Evolutionary conservation across 2,797 vertebrate species (phyloP), one percentile per base, ranked within the genome.

Genomic region (Psittacula derbiana): DNA sequence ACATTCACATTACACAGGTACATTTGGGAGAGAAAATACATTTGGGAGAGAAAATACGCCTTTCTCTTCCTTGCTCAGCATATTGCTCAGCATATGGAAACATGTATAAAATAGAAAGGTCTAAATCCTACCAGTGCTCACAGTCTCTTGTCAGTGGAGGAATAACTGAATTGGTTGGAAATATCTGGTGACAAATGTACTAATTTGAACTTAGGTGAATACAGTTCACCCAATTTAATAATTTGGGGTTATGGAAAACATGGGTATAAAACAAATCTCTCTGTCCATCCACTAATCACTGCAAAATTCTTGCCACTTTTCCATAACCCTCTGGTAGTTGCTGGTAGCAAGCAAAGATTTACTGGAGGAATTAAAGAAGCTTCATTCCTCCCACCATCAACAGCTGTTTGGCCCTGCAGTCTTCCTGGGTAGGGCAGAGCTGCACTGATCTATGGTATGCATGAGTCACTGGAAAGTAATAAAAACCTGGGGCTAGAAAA

Each of bases 401-500:
- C 92, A 94, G 92, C 86, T 96, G 83, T 90, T 94, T 52, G 78
- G 70, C 41, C 55, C 50, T 70, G 11, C 25, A 67, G 24, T 60
- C 67, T 94, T 93, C 92, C 84, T 87, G 90, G 38, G 40, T 43
- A 82, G 67, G 71, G 74, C 74, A 90, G 52, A 72, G 46, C 31
- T 72, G 27, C 80, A 88, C 88, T 12, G 8, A 55, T 65, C 66
- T 53, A 3, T 52, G 70, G 60, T 87, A 95, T 92, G 90, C 28
- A 43, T 91, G 92, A 95, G 80, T 92, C 93, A 90, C 12, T 85
- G 88, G 57, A 87, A 85, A 93, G 74, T 60, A 82, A 91, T 76
- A 89, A 89, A 86, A 93, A 52, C 23, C 53, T 82, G 52, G 18
- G 43, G n/a, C 60, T 85, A 89, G 86, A 85, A 87, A 80, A 91